Evolutionary conservation across 2,113 vertebrate genomes (phyloP).

Genomic region (Syngnathoides biaculeatus): DNA sequence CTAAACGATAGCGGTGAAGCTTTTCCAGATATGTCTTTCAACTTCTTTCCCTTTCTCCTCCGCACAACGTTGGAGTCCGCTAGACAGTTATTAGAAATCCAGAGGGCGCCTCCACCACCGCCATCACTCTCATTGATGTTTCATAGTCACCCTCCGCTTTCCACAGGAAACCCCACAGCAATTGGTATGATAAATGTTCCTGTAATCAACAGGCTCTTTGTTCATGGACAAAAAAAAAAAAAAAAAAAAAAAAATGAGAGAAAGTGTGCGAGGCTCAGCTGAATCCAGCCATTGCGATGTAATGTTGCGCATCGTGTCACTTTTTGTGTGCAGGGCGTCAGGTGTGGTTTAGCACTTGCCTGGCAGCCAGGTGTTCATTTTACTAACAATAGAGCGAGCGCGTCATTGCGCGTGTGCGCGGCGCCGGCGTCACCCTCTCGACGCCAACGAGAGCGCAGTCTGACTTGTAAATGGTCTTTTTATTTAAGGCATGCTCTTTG

Average conservation of each 20-base stretch:
- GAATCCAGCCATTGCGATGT: conserved; percentile 32
- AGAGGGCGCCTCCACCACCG: neutral
- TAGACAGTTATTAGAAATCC: conserved; percentile 12
- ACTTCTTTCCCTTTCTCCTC: neutral
- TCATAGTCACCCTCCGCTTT: conserved; percentile 1
- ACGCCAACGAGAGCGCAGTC: conserved; percentile 56
- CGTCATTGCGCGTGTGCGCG: conserved; percentile 53
- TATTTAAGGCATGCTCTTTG: conserved; percentile 75
- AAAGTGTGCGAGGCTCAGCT: conserved; percentile 5
- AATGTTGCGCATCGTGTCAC: conserved; percentile 53
- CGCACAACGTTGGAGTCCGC: conserved; percentile 8
- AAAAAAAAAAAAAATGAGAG: neutral
- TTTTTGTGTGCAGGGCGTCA: conserved; percentile 24
- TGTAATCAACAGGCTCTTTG: conserved; percentile 6
- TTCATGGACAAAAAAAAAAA: conserved; percentile 12
- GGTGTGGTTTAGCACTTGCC: conserved; percentile 66
- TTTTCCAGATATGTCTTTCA: conserved; percentile 23
- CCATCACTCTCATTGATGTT: neutral
- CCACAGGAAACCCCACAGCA: conserved; percentile 8
- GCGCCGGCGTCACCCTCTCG: conserved; percentile 56
- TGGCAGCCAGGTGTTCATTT: conserved; percentile 79
- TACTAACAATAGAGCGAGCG: conserved; percentile 71
- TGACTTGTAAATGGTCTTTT: conserved; percentile 77
- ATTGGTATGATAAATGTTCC: conserved; percentile 6
- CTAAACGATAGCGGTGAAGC: conserved; percentile 1